Evolutionary conservation across 2,113 vertebrate species (phyloP).

Genomic region (Vulpes ferrilata): DNA sequence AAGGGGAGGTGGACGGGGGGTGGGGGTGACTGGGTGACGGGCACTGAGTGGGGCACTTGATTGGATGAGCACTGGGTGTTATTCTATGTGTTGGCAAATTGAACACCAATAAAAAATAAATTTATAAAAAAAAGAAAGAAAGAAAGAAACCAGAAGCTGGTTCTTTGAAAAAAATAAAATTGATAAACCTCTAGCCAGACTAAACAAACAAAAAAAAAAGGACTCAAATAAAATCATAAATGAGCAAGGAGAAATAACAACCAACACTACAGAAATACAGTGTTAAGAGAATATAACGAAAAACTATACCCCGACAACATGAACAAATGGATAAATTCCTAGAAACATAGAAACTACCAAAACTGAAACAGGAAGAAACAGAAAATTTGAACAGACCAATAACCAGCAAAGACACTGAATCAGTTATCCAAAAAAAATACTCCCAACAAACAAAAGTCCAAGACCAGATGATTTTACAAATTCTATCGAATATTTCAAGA

Average conservation of each 20-base stretch:
- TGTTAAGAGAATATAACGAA: not conserved
- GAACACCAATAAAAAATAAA: too few relatives aligned
- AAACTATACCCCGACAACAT: not conserved
- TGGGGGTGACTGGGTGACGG: too few relatives aligned
- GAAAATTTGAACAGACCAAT: not conserved
- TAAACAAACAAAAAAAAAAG: not conserved
- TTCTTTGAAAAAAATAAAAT: not conserved
- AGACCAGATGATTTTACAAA: not conserved
- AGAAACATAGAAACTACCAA: not conserved
- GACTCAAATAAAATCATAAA: not conserved
- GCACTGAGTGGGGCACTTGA: too few relatives aligned
- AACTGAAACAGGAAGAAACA: not conserved
- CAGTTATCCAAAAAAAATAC: not conserved
- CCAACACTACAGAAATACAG: not conserved
- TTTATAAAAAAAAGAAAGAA: too few relatives aligned
- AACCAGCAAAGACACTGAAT: not conserved
- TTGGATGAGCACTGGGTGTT: too few relatives aligned
- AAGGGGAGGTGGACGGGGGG: too few relatives aligned
- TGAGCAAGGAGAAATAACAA: not conserved
- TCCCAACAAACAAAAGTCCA: not conserved
- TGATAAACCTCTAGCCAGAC: not conserved
- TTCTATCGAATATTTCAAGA: not conserved
- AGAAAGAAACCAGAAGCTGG: not conserved
- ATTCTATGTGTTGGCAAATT: too few relatives aligned
- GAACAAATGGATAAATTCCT: not conserved